Evolutionary conservation across 2,113 vertebrate genomes (phyloP).

Genomic region (Marmota flaviventris): DNA sequence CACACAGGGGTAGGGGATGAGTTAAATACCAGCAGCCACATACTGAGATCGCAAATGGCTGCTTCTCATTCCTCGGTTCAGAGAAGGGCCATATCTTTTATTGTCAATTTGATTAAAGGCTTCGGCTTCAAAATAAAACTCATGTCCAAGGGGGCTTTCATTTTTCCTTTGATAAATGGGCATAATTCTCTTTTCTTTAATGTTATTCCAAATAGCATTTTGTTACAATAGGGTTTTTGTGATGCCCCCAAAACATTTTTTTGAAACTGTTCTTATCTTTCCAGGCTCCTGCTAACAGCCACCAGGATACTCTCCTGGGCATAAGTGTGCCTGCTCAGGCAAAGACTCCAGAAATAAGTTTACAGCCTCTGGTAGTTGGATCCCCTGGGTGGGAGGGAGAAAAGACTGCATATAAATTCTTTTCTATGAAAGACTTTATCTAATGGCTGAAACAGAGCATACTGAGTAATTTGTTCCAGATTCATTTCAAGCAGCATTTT

Average conservation of each 20-base stretch:
- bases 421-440: slow-evolving; percentile 37
- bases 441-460: background rate
- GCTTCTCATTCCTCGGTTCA: slow-evolving; percentile 66
- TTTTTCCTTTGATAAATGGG: slow-evolving; percentile 86
- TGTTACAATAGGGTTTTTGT: slow-evolving; percentile 84
- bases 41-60: slow-evolving; percentile 60
- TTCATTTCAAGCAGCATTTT: background rate
- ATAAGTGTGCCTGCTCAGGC: background rate
- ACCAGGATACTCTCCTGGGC: slow-evolving; percentile 60
- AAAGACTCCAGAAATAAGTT: slow-evolving; percentile 68
- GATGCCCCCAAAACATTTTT: slow-evolving; percentile 78
- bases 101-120: slow-evolving; percentile 87
- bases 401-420: slow-evolving; percentile 53
- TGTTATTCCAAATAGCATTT: slow-evolving; percentile 84
- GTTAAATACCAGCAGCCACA: slow-evolving; percentile 73
- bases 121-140: slow-evolving; percentile 84
- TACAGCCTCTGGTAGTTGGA: slow-evolving; percentile 31
- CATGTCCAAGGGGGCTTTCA: slow-evolving; percentile 81
- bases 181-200: slow-evolving; percentile 85
- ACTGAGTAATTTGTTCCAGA: background rate
- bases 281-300: slow-evolving; percentile 68
- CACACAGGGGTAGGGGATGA: slow-evolving; percentile 9
- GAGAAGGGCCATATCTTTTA: slow-evolving; percentile 80
- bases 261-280: slow-evolving; percentile 83
- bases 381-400: slow-evolving; percentile 26